phyloP scores from a whole-genome alignment of 53 echinoderm and acorn worm genomes.

The Glandiceps talaboti region DNA sequence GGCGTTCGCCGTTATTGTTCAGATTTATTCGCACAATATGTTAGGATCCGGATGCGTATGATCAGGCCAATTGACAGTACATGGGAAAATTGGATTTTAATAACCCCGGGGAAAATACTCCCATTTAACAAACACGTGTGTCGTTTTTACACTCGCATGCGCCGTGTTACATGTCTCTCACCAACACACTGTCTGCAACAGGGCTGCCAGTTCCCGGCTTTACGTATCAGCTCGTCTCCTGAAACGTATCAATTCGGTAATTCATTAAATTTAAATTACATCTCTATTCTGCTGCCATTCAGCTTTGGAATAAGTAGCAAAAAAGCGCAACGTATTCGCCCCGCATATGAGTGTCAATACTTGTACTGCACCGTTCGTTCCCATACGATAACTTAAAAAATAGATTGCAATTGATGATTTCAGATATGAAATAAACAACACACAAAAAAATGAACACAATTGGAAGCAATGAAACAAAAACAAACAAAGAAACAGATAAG shows the following conservation, averaged over 20 bases:
- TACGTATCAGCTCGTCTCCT: not conserved
- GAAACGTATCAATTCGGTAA: not conserved
- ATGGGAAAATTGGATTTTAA: not conserved
- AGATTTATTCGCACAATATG: not conserved
- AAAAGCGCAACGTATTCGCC: not conserved
- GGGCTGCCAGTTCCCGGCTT: not conserved
- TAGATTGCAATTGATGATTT: too few species aligned
- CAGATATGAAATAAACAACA: too few species aligned
- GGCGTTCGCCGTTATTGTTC: not conserved
- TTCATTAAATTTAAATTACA: not conserved
- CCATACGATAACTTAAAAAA: too few species aligned
- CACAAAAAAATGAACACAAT: too few species aligned
- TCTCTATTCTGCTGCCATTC: not conserved
- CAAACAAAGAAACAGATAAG: too few species aligned
- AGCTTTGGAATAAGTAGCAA: not conserved
- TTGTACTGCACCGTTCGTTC: too few species aligned
- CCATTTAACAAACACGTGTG: not conserved
- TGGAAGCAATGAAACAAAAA: too few species aligned
- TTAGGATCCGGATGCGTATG: not conserved
- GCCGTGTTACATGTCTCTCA: not conserved
- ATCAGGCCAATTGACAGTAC: not conserved
- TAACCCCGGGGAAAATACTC: conserved; percentile 1
- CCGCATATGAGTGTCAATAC: too few species aligned
- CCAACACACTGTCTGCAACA: not conserved
- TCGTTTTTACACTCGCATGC: not conserved